Base-by-base conservation (phyloP, 2,888 invertebrate genomes). In the Cephonodes hylas region DNA sequence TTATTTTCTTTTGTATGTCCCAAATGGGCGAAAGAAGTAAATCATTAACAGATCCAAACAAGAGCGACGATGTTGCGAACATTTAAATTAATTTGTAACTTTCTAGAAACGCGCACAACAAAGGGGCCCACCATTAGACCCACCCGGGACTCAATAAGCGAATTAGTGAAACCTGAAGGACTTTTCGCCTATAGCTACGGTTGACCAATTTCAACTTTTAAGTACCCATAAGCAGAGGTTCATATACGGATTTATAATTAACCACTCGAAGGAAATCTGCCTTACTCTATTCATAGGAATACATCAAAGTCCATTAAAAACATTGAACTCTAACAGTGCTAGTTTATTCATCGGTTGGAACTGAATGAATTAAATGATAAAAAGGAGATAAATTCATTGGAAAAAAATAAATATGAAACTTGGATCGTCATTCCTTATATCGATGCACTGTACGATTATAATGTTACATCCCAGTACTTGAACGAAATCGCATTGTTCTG, bases 61-160 rank as follows among this genome's bases (percentile, higher is more conserved):
- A 74, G 74, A 72, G 72, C 65, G 68, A 74, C 74, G 74, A 69
- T 76, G 75, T 80, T 81, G 75, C 74, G 73, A 84, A 83, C 81
- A 81, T 85, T 75, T 83, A 82, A 85, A 85, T 84, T 81, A 83
- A 86, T 86, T 86, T 85, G 75, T 70, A 86, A 88, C 84, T 86
- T 86, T 84, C 71, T 66, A 72, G 69, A 73, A 77, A 75, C 73
- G 69, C 66, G 70, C 72, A 77, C 76, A 80, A 82, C 78, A 81
- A 84, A 74, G 74, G 75, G 73, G 34, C 67, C 66, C 69, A 70
- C 75, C 72, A 79, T 84, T 83, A 83, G 71, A 71, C 67, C 67
- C 71, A 70, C 68, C 65, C 68, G 68, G 72, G 66, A 73, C 66
- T 66, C 72, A 70, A 71, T 74, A 73, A 80, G 69, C 68, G 70